Evolutionary conservation across 2,888 invertebrate species (phyloP), one percentile per base, ranked within the genome.

Genomic region (Mythimna lalbum): DNA sequence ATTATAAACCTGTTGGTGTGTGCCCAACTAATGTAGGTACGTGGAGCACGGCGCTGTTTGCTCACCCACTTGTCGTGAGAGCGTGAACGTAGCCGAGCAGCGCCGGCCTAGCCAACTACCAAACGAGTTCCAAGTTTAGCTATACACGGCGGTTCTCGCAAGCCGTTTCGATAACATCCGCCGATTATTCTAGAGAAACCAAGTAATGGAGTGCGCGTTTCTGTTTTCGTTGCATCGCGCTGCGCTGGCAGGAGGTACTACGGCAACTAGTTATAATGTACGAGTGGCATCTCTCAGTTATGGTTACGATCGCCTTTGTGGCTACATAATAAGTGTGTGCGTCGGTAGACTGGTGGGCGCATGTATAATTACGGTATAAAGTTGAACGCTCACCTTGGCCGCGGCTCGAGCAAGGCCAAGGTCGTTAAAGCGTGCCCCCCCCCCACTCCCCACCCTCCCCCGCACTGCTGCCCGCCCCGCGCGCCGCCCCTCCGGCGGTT

Each of bases 341-440:
- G 89, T 87, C 89, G 91, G 93, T 84, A 94, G 95, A 94, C 94
- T 90, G 89, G 93, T 93, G 93, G 94, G 93, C 95, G 95, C 94
- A 93, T 90, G 91, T 93, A 91, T 94, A 94, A 94, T 93, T 92
- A 93, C 92, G 91, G 88, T 91, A 89, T 90, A 85, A 85, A 90
- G 91, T 84, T 89, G 90, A 90, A 88, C 89, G 91, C 91, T 94
- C 94, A 94, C 95, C 95, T 94, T 94, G 95, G 93, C 94, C 93
- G 93, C 91, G 90, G 91, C 88, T 84, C 92, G 94, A 91, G 93
- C 95, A 95, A 95, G 95, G 95, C 95, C 95, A 95, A 95, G 95
- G 95, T 90, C 93, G 91, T 85, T 82, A 85, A 83, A 89, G 86
- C 85, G 86, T 80, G 83, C 87, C 69, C 86, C 73, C 81, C 83